Conservation (phyloP, 1,140 invertebrate species). For the Drosophila chauvacae region DNA sequence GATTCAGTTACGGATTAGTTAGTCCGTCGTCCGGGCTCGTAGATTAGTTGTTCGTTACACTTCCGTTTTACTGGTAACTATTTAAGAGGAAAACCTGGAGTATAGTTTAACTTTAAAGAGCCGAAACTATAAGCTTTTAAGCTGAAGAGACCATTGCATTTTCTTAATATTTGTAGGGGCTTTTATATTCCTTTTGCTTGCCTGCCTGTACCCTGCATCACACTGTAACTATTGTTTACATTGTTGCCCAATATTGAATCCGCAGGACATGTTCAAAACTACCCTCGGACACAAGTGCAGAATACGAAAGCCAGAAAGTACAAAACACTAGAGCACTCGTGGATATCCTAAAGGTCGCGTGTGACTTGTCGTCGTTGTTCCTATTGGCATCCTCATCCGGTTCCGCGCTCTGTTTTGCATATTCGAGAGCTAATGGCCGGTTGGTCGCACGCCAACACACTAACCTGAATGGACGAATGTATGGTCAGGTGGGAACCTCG, state of each 20-base stretch:
- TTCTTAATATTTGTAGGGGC: too few species aligned
- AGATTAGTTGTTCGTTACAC: conserved; percentile 15
- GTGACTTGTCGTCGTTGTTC: conserved; percentile 15
- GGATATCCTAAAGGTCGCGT: conserved; percentile 29
- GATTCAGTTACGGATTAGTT: conserved; percentile 36
- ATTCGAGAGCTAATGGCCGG: conserved; percentile 39
- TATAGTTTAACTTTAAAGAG: not conserved
- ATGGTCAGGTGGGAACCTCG: conserved; percentile 27
- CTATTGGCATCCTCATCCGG: conserved; percentile 48
- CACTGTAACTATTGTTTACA: conserved; percentile 3
- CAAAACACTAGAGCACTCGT: conserved; percentile 20
- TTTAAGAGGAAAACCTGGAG: not conserved
- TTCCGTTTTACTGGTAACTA: not conserved
- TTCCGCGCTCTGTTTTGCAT: conserved; percentile 45
- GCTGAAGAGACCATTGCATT: too few species aligned
- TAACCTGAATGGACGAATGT: conserved; percentile 8
- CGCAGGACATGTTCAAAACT: conserved; percentile 11
- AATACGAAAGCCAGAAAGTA: conserved; percentile 4
- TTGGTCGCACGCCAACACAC: conserved; percentile 36
- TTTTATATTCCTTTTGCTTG: not conserved
- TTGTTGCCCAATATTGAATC: conserved; percentile 15
- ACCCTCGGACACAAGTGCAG: conserved; percentile 11
- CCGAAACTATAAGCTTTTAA: not conserved
- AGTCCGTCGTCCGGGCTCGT: not conserved
- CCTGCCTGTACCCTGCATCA: not conserved